Base-by-base conservation (phyloP, 2,888 invertebrate species). In the Eumacrocentrus americanus region DNA sequence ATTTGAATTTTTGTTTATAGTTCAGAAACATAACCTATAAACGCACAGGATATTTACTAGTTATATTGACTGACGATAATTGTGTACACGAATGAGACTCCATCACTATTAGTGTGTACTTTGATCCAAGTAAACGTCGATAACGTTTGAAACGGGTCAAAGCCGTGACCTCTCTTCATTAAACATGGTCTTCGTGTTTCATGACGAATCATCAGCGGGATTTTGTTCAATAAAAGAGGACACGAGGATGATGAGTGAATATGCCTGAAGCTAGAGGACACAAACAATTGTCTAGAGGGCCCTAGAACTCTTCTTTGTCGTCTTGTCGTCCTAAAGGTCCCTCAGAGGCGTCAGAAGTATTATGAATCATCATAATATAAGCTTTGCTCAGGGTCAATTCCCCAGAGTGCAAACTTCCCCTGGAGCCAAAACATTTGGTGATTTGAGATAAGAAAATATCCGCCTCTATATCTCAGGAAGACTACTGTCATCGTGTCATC, bases 101-200 rank as follows among this genome's bases (percentile, higher is more conserved):
- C 5, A n/a, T n/a, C n/a, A n/a, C n/a, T n/a, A n/a, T 14, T 34
- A 35, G 34, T 46, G 11, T 69, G 74, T 72, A 76, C 76, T 75
- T 75, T 76, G 72, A 65, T 70, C 76, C 65, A 65, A 65, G 60
- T 66, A 68, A 66, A 68, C 64, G 63, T 67, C 69, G 77, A 78
- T 77, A 77, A 77, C 67, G 70, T 68, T 65, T 68, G 71, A 78
- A 76, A 73, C 73, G 72, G 78, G 76, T 78, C 78, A 73, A 70
- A 77, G 78, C 75, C 78, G 67, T 76, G 76, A 78, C 76, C 78
- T 73, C 73, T 75, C 68, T n/a, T n/a, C n/a, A n/a, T n/a, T n/a
- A n/a, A n/a, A n/a, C n/a, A 16, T 16, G 46, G 48, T 56, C 47
- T 48, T 37, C 22, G 38, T 47, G 35, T 56, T 37, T 46, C 9